These are phyloP conservation scores for Austrofundulus limnaeus DNA, from an alignment of 2,113 vertebrate genomes.

Conservation along the genomic window DNA sequence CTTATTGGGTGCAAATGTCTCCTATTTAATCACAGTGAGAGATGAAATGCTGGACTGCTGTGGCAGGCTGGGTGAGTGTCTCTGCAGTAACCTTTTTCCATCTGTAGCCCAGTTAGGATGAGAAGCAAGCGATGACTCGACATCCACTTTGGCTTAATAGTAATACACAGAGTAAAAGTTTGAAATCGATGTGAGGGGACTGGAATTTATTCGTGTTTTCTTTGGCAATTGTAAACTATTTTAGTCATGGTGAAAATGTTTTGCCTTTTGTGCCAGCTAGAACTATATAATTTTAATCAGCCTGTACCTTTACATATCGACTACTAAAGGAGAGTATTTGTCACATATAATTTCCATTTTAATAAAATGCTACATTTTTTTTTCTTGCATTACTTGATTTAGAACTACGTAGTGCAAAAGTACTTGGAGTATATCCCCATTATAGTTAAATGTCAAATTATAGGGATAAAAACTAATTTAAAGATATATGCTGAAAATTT, in stretches of 20 bases:
- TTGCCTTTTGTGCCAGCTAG: slow-evolving; percentile 26
- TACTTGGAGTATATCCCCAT: background rate
- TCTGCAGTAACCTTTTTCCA: slow-evolving; percentile 61
- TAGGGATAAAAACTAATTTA: too few species aligned
- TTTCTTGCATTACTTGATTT: background rate
- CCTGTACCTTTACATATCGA: slow-evolving; percentile 11
- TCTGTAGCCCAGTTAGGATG: slow-evolving; percentile 47
- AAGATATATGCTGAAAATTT: too few species aligned
- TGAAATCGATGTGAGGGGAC: slow-evolving; percentile 23
- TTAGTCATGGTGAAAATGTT: background rate
- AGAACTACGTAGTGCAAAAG: background rate
- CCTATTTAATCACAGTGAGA: slow-evolving; percentile 67
- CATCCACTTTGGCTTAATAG: slow-evolving; percentile 46
- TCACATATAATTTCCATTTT: slow-evolving; percentile 1
- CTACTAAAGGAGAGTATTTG: background rate
- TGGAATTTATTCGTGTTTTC: slow-evolving; percentile 23
- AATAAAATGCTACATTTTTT: too few species aligned
- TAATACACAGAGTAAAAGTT: slow-evolving; percentile 42
- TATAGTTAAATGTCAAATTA: background rate
- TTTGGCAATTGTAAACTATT: slow-evolving; percentile 29
- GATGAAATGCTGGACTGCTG: slow-evolving; percentile 54
- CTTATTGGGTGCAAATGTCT: slow-evolving; percentile 68
- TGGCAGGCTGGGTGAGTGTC: slow-evolving; percentile 47
- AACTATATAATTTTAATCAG: slow-evolving; percentile 35
- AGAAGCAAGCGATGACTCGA: slow-evolving; percentile 47